Evolutionary conservation across 64 coral and sea anemone genomes (phyloP).

Genomic region (Porites australiensis): DNA sequence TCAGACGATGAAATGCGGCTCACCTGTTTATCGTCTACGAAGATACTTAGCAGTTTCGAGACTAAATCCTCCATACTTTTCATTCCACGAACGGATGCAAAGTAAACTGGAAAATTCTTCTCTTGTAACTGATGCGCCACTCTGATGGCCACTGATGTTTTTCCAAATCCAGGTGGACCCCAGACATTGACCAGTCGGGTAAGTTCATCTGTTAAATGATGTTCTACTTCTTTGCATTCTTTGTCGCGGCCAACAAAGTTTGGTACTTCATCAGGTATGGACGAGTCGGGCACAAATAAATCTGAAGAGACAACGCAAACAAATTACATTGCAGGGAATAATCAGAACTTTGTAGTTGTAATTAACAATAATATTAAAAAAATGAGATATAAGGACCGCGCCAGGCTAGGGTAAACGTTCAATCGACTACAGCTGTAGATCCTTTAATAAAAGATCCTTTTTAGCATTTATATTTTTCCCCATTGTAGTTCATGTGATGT

Average conservation of each 20-base stretch:
- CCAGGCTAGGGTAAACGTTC: too few species aligned
- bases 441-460: too few species aligned
- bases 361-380: too few species aligned
- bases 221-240: background rate
- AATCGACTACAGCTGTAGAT: too few species aligned
- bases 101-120: background rate
- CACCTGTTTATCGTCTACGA: background rate
- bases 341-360: too few species aligned
- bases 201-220: background rate
- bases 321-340: too few species aligned
- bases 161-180: constrained; percentile 35
- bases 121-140: background rate
- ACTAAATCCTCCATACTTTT: background rate
- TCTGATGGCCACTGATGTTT: constrained; percentile 4
- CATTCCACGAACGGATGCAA: constrained; percentile 4
- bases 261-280: background rate
- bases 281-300: background rate
- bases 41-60: constrained; percentile 20
- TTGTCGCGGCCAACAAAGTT: constrained; percentile 12
- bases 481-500: too few species aligned
- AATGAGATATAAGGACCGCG: too few species aligned
- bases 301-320: background rate
- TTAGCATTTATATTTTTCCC: too few species aligned
- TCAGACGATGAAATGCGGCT: background rate
- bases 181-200: constrained; percentile 7